Percentiles rank a stretch among this genome's conserved stretches.
Evolutionary conservation across 2,113 vertebrate genomes (phyloP).

Genomic region (Eleginops maclovinus): DNA sequence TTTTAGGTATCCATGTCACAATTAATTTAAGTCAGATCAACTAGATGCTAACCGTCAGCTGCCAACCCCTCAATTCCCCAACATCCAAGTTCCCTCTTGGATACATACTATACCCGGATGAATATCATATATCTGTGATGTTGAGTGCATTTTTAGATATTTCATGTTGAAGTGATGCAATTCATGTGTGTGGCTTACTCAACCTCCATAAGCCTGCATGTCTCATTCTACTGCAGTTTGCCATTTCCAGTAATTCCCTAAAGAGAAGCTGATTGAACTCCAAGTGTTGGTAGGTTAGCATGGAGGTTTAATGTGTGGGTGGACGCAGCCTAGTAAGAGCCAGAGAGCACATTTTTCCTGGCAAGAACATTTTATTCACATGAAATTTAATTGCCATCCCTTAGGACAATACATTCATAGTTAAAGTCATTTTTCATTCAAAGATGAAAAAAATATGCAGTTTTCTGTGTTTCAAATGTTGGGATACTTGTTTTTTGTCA

Average conservation of each 20-base stretch:
- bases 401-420: too few species aligned
- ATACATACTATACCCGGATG: conserved; percentile 1
- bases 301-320: conserved; percentile 23
- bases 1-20: background rate
- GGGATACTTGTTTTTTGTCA: too few species aligned
- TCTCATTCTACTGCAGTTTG: conserved; percentile 1
- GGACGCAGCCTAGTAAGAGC: background rate
- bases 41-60: background rate
- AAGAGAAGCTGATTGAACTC: background rate
- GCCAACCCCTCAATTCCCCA: background rate
- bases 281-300: background rate
- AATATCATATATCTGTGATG: conserved; percentile 4
- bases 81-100: background rate
- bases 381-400: background rate
- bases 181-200: conserved; percentile 18
- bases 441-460: too few species aligned
- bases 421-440: too few species aligned
- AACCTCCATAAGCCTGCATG: background rate
- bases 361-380: background rate
- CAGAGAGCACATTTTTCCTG: background rate
- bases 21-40: background rate
- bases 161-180: conserved; percentile 29
- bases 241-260: conserved; percentile 8
- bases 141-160: conserved; percentile 14
- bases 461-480: too few species aligned